Evolutionary conservation across 2,113 vertebrate species (phyloP).

Genomic region (Mesoclemmys tuberculata): DNA sequence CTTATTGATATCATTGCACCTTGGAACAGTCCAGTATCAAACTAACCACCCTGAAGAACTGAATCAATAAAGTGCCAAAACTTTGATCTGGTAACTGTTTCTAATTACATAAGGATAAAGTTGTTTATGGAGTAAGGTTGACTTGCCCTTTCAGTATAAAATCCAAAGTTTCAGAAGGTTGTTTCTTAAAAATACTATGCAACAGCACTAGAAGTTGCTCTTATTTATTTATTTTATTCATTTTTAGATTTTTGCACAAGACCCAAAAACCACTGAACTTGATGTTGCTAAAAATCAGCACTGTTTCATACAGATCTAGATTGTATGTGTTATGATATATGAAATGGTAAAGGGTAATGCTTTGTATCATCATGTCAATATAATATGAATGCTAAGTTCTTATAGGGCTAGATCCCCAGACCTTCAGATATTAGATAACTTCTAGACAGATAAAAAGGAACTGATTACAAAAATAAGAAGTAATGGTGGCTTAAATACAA

Average conservation of each 20-base stretch:
- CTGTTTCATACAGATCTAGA: background rate
- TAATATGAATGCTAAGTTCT: background rate
- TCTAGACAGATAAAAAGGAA: background rate
- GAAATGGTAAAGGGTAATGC: background rate
- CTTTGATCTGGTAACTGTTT: conserved; percentile 53
- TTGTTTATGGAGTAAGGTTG: background rate
- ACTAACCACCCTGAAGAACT: conserved; percentile 1
- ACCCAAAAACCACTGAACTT: conserved; percentile 39
- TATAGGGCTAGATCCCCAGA: background rate
- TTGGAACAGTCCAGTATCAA: conserved; percentile 1
- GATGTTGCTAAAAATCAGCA: conserved; percentile 17
- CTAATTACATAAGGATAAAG: conserved; percentile 16
- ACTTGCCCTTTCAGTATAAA: conserved; percentile 10
- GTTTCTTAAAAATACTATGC: conserved; percentile 18
- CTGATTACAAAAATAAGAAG: too few species aligned
- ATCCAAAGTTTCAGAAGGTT: conserved; percentile 3
- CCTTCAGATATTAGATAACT: background rate
- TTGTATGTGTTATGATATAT: conserved; percentile 44
- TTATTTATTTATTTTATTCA: conserved; percentile 10
- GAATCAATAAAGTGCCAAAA: conserved; percentile 43
- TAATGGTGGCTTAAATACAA: too few species aligned
- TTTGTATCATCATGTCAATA: background rate
- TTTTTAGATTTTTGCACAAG: conserved; percentile 22
- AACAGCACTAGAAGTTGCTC: conserved; percentile 5
- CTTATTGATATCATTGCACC: conserved; percentile 4